phyloP scores from a whole-genome alignment of 2,797 vertebrate genomes.

The Rhadinocentrus ornatus region DNA sequence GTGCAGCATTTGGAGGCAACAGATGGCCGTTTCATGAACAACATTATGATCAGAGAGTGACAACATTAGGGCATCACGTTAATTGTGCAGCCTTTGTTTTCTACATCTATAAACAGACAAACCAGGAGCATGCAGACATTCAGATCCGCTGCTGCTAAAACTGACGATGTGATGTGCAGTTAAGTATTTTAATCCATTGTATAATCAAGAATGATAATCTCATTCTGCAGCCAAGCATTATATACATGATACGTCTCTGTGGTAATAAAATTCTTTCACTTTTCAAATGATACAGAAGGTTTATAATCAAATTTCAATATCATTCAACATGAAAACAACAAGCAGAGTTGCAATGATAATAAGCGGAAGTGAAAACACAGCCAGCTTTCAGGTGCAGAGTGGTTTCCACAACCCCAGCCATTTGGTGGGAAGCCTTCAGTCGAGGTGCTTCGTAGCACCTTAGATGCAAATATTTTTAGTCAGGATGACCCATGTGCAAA shows the following conservation, averaged over 20 bases:
- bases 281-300: conserved; percentile 20
- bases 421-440: conserved; percentile 21
- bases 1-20: conserved; percentile 54
- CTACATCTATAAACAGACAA: conserved; percentile 30
- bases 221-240: conserved; percentile 1
- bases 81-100: conserved; percentile 52
- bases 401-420: conserved; percentile 19
- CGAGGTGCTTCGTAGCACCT: conserved; percentile 30
- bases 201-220: conserved; percentile 35
- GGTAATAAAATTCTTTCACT: conserved; percentile 17
- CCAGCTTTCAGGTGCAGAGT: conserved; percentile 12
- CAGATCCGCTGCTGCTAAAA: conserved; percentile 22
- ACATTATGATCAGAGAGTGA: conserved; percentile 59
- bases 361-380: background rate
- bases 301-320: conserved; percentile 39
- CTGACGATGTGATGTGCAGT: conserved; percentile 22
- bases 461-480: conserved; percentile 63
- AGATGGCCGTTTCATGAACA: conserved; percentile 62
- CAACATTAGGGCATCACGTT: conserved; percentile 47
- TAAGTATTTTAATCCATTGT: conserved; percentile 35
- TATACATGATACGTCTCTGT: background rate
- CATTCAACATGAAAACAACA: conserved; percentile 14
- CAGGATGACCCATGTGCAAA: conserved; percentile 47
- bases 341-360: background rate
- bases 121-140: conserved; percentile 27